These are phyloP conservation scores for Drosophila equinoxialis DNA, from an alignment of 1,140 invertebrate species.

Conservation along the genomic window DNA sequence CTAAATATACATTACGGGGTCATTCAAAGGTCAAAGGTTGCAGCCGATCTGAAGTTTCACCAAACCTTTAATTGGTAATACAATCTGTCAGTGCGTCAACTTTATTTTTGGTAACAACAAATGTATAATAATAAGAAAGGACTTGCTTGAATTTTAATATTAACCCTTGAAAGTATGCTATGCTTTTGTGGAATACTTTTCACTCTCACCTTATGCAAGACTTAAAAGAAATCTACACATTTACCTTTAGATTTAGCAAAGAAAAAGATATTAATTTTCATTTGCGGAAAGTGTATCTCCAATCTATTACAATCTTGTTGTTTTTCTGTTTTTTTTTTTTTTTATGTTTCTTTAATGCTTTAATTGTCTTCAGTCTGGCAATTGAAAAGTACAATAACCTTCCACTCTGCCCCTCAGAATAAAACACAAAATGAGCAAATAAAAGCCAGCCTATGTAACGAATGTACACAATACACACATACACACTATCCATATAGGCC, in stretches of 20 bases:
- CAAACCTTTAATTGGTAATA: neutral
- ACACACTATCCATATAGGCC: neutral
- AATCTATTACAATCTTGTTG: neutral
- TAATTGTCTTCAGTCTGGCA: neutral
- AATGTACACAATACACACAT: neutral
- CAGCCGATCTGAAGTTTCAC: neutral
- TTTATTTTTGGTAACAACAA: neutral
- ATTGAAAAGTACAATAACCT: slow-evolving; percentile 7
- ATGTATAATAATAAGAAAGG: neutral
- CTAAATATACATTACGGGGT: slow-evolving; percentile 42
- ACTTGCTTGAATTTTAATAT: neutral
- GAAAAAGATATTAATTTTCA: neutral
- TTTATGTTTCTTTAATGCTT: neutral
- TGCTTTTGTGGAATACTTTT: neutral
- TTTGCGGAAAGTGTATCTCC: neutral
- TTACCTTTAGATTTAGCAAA: neutral
- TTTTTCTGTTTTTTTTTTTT: neutral
- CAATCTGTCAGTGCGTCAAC: neutral
- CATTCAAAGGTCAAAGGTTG: slow-evolving; percentile 2
- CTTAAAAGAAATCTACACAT: too few relatives aligned
- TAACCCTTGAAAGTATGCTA: neutral
- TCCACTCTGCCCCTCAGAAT: neutral
- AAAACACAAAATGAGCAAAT: slow-evolving; percentile 1
- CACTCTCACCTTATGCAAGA: too few relatives aligned
- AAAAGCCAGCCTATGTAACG: neutral